phyloP scores from a whole-genome alignment of 2,797 vertebrate species.

The Uromys caudimaculatus region DNA sequence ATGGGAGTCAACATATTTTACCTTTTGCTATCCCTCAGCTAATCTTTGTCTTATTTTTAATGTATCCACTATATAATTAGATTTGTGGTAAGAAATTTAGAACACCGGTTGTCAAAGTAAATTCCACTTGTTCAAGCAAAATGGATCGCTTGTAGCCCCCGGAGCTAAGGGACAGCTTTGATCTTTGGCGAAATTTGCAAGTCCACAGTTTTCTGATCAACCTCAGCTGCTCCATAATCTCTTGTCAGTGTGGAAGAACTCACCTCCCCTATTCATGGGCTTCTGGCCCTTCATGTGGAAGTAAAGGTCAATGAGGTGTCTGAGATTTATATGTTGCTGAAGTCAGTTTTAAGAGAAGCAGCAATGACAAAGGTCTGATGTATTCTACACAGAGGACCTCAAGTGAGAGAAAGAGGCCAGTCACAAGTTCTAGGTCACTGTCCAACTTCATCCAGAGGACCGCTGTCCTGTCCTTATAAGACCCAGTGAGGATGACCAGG shows the following conservation, averaged over 20 bases:
- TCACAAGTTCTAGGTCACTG: not conserved
- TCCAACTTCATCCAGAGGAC: not conserved
- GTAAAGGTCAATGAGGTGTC: not conserved
- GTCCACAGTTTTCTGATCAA: not conserved
- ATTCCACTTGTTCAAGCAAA: not conserved
- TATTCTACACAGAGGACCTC: not conserved
- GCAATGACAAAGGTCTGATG: not conserved
- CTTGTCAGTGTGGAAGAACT: not conserved
- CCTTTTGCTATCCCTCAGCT: not conserved
- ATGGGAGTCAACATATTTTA: not conserved
- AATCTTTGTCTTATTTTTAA: slow-evolving; percentile 1
- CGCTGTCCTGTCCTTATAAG: not conserved
- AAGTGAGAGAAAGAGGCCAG: not conserved
- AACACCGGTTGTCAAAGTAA: not conserved
- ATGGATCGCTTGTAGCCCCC: not conserved
- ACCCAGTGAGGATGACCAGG: not conserved
- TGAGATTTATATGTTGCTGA: not conserved
- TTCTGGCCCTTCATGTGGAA: not conserved
- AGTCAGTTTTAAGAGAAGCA: not conserved
- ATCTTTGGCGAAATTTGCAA: not conserved
- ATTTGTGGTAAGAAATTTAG: not conserved
- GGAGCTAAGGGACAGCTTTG: not conserved
- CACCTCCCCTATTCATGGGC: too few relatives aligned
- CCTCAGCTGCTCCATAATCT: not conserved
- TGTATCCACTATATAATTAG: not conserved